These are phyloP conservation scores for Cataglyphis hispanica DNA, from an alignment of 1,140 invertebrate species.

Conservation along the genomic window DNA sequence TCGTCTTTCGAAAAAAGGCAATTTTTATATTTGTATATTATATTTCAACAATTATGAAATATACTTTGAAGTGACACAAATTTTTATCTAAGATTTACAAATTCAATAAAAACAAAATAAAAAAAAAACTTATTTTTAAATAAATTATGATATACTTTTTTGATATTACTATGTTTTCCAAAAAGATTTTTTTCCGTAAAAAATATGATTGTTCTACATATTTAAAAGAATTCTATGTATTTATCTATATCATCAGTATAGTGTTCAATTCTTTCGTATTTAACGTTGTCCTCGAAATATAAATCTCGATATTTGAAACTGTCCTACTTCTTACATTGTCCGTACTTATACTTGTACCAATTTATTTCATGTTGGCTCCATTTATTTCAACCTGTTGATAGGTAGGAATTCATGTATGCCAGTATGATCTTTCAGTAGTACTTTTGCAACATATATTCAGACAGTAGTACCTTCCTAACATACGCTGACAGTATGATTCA, in stretches of 20 bases:
- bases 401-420: conserved; percentile 58
- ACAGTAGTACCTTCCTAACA: conserved; percentile 30
- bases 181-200: not conserved
- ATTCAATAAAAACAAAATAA: not conserved
- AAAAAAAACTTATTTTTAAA: not conserved
- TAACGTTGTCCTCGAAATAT: conserved; percentile 29
- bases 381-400: conserved; percentile 64
- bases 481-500: conserved; percentile 31
- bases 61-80: not conserved
- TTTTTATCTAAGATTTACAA: not conserved
- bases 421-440: conserved; percentile 52
- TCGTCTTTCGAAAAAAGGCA: no score
- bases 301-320: conserved; percentile 49
- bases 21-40: not conserved
- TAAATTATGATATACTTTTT: not conserved
- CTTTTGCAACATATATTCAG: conserved; percentile 54
- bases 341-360: conserved; percentile 55
- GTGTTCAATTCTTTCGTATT: not conserved
- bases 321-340: conserved; percentile 22
- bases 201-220: not conserved
- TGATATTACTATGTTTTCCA: not conserved
- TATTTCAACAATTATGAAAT: not conserved
- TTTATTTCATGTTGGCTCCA: conserved; percentile 62
- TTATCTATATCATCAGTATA: conserved; percentile 12
- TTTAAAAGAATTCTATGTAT: not conserved